Evolutionary conservation across 35 echinoderm and acorn worm genomes (phyloP).

Genomic region (Ophiothrix spiculata): DNA sequence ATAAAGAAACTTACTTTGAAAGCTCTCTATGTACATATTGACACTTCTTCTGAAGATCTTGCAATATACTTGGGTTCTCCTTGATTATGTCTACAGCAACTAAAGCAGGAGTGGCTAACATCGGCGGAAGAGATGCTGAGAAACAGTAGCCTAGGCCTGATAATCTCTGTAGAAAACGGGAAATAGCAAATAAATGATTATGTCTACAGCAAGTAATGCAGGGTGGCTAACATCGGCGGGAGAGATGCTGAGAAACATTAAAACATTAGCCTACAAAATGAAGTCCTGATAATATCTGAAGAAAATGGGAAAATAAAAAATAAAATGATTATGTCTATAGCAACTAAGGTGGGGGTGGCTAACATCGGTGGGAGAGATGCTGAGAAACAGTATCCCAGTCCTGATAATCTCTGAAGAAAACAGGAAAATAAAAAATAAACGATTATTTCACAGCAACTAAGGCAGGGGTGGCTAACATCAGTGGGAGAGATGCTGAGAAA

Average conservation of each 20-base stretch:
- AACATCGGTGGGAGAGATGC: slow-evolving; percentile 90
- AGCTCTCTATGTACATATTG: slow-evolving; percentile 69
- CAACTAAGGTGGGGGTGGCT: slow-evolving; percentile 65
- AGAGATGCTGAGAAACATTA: too few relatives aligned
- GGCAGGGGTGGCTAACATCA: too few relatives aligned
- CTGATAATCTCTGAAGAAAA: slow-evolving; percentile 66
- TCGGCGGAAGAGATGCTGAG: slow-evolving; percentile 89
- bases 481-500: not conserved
- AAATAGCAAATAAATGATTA: not conserved
- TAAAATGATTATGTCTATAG: slow-evolving; percentile 68
- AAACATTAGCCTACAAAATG: too few relatives aligned
- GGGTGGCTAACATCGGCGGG: too few relatives aligned
- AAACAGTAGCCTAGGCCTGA: slow-evolving; percentile 96
- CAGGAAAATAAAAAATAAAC: too few relatives aligned
- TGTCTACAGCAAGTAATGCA: too few relatives aligned
- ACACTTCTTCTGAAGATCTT: slow-evolving; percentile 48
- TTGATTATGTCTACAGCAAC: slow-evolving; percentile 71
- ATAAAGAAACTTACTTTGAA: slow-evolving; percentile 68
- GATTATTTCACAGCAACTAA: too few relatives aligned
- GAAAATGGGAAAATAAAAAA: too few relatives aligned
- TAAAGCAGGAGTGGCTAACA: slow-evolving; percentile 74
- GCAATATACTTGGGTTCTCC: slow-evolving; percentile 60
- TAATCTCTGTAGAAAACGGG: slow-evolving; percentile 51
- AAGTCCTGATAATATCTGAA: too few relatives aligned
- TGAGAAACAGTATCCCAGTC: slow-evolving; percentile 95